phyloP scores from a whole-genome alignment of 2,113 vertebrate species.

The Callipepla californica region DNA sequence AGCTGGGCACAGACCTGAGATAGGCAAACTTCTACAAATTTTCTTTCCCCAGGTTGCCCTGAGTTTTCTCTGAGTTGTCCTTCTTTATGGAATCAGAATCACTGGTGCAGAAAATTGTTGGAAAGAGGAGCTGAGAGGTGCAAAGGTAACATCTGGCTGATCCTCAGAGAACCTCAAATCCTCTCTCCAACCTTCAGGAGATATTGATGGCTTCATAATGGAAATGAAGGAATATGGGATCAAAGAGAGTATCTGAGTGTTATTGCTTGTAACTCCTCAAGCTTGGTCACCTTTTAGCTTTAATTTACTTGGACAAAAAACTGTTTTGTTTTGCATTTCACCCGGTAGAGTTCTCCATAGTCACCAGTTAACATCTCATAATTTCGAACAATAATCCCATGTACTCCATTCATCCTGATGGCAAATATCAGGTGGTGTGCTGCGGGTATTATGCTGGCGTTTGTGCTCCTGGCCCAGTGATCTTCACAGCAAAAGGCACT shows the following conservation, averaged over 20 bases:
- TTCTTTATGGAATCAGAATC: slow-evolving; percentile 20
- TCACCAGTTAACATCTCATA: slow-evolving; percentile 27
- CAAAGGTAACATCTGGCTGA: not conserved
- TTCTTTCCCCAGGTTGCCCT: not conserved
- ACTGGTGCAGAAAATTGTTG: not conserved
- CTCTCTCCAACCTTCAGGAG: slow-evolving; percentile 3
- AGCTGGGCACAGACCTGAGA: not conserved
- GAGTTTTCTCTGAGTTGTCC: not conserved
- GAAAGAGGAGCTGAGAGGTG: not conserved
- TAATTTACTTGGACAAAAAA: slow-evolving; percentile 66
- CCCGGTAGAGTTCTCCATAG: slow-evolving; percentile 14
- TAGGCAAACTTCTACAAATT: not conserved
- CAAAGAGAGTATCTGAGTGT: slow-evolving; percentile 58
- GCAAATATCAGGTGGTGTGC: not conserved
- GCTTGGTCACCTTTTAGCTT: slow-evolving; percentile 70
- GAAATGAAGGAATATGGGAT: slow-evolving; percentile 50
- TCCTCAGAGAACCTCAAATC: slow-evolving; percentile 26
- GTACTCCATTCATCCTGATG: not conserved
- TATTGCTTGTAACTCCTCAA: slow-evolving; percentile 57
- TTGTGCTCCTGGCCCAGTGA: not conserved
- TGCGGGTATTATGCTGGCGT: not conserved
- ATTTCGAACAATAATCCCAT: not conserved
- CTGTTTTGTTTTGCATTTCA: slow-evolving; percentile 59
- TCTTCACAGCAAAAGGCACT: not conserved
- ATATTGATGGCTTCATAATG: slow-evolving; percentile 52